These are phyloP conservation scores for Latrodectus hesperus DNA, from an alignment of 2,888 invertebrate genomes.

Conservation along the genomic window DNA sequence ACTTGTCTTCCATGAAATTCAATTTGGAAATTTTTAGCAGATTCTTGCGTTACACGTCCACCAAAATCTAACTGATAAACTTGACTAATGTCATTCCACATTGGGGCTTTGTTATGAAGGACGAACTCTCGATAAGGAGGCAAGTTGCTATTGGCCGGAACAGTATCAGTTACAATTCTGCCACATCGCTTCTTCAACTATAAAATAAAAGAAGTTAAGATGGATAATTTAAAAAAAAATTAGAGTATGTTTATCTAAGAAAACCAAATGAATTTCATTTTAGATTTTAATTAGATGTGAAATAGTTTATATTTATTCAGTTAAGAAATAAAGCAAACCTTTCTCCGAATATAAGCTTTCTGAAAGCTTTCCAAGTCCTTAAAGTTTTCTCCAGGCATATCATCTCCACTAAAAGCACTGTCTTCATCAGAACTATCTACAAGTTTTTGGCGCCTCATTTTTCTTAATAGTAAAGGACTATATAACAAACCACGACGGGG, in stretches of 20 bases:
- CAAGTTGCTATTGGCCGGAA: conserved; percentile 69
- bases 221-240: neutral
- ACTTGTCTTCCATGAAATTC: conserved; percentile 97
- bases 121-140: conserved; percentile 84
- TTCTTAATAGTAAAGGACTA: conserved; percentile 86
- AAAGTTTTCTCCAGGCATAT: conserved; percentile 80
- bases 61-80: conserved; percentile 99
- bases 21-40: conserved; percentile 99
- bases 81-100: conserved; percentile 99
- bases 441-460: conserved; percentile 74
- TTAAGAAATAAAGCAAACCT: conserved; percentile 79
- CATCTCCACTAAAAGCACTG: conserved; percentile 72
- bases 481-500: conserved; percentile 78
- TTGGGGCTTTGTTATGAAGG: conserved; percentile 97
- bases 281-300: neutral
- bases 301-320: neutral
- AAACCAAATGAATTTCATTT: neutral
- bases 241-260: neutral
- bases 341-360: conserved; percentile 91
- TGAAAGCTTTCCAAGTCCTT: conserved; percentile 92
- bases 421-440: conserved; percentile 74
- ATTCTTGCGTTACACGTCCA: conserved; percentile 98
- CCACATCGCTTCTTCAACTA: conserved; percentile 82
- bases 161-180: conserved; percentile 68
- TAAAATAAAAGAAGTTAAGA: conserved; percentile 66